Conservation (phyloP, 1,140 invertebrate species). For the Sesamia nonagrioides region DNA sequence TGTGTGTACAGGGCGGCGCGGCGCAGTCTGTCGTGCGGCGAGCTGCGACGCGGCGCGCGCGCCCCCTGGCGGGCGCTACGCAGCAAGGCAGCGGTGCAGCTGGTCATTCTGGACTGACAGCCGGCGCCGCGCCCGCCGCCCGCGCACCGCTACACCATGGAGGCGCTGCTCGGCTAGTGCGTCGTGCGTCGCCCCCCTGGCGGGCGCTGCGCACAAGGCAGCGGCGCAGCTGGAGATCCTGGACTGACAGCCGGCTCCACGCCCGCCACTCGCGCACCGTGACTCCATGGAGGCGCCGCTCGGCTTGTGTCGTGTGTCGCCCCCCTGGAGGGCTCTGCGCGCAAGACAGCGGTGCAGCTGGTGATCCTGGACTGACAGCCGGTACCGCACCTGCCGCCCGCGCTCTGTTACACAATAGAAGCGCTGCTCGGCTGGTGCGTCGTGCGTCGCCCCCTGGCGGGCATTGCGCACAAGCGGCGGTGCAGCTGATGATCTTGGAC, state of each 20-base stretch:
- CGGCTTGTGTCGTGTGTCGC: constrained; percentile 88
- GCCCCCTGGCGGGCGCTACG: constrained; percentile 79
- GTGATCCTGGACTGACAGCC: constrained; percentile 91
- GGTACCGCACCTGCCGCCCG: constrained; percentile 72
- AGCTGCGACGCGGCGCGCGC: constrained; percentile 91
- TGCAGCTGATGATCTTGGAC: constrained; percentile 91
- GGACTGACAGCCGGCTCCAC: constrained; percentile 89
- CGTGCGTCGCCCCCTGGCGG: constrained; percentile 83
- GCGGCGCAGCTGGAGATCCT: constrained; percentile 90
- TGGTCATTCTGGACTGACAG: constrained; percentile 92
- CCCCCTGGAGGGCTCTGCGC: constrained; percentile 80
- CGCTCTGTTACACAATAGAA: constrained; percentile 89
- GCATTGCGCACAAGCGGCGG: constrained; percentile 69
- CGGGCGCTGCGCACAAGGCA: constrained; percentile 61
- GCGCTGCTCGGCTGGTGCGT: constrained; percentile 91
- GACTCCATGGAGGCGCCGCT: constrained; percentile 90
- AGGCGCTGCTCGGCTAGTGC: constrained; percentile 90
- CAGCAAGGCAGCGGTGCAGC: constrained; percentile 86
- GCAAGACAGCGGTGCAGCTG: constrained; percentile 87
- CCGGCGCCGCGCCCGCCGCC: constrained; percentile 72
- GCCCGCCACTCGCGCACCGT: constrained; percentile 81
- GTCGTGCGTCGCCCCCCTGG: constrained; percentile 87
- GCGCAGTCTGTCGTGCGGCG: constrained; percentile 92
- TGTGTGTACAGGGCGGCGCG: constrained; percentile 91
- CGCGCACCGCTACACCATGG: constrained; percentile 89